Base-by-base conservation (phyloP, 2,113 vertebrate genomes). In the Phainopepla nitens region DNA sequence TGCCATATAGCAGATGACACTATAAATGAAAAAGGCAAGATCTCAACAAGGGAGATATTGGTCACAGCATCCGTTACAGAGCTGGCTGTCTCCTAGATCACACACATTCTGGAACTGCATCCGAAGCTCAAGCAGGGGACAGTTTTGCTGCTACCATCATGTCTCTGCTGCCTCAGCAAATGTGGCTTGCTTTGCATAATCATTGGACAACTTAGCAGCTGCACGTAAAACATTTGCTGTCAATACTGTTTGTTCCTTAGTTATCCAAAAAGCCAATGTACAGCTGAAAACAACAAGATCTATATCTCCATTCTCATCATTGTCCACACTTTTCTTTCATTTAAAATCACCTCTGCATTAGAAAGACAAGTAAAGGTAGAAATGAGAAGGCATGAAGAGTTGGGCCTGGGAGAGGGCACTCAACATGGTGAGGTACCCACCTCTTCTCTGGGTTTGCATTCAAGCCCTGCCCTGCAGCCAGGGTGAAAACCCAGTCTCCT, bases 11-110 rank as follows among this genome's bases (percentile, higher is more conserved):
- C 75, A 97, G 93, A 82, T 89, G 62, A 88, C 89, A 91, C 42
- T 81, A 28, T 83, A 96, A 90, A 82, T 94, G 83, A 93, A 95
- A 96, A 96, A 94, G 82, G 80, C 80, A 27, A 87, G 95, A 96
- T 89, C 22, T 9, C 81, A 89, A 89, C 81, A 68, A 64, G 79
- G 85, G 87, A 95, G 77, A 76, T 69, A 95, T 79, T 91, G 91
- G 92, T 87, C 75, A 90, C 23, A 56, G 56, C 64, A 69, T 66
- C 91, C 10, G 1, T 61, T 84, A 72, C 56, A 72, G 84, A 89
- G 44, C 58, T 94, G 70, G 71, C 90, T 70, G 50, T 47, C 66
- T 82, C 80, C 50, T 64, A 60, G 60, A 61, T 33, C 6, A 16
- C 61, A 57, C 27, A 16, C 6, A 16, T 81, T 73, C 31, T 68